Evolutionary conservation across 2,797 vertebrate species (phyloP).

Genomic region (Alosa sapidissima): DNA sequence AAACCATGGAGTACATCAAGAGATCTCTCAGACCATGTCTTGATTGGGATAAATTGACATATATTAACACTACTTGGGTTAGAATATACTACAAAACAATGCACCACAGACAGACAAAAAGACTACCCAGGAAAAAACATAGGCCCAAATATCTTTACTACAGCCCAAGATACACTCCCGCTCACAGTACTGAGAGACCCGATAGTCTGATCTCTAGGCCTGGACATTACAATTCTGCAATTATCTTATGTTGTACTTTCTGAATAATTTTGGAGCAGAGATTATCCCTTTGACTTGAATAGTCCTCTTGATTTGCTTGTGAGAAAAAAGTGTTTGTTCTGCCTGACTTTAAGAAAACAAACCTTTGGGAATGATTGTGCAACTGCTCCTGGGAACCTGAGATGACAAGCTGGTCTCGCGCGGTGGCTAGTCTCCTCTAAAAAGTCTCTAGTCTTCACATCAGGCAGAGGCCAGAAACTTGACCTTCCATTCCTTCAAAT

Average conservation of each 20-base stretch:
- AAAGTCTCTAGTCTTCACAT: background rate
- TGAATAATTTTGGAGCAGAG: background rate
- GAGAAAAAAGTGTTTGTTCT: background rate
- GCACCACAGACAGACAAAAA: too few relatives aligned
- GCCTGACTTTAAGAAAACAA: background rate
- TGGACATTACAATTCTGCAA: background rate
- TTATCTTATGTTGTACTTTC: background rate
- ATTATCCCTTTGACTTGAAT: background rate
- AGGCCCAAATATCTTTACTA: too few relatives aligned
- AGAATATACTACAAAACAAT: too few relatives aligned
- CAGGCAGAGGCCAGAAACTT: constrained; percentile 15
- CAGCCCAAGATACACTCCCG: too few relatives aligned
- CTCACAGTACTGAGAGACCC: background rate
- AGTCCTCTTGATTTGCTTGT: background rate
- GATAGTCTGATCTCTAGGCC: too few relatives aligned
- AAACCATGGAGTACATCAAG: too few relatives aligned
- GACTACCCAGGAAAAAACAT: too few relatives aligned
- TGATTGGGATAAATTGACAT: too few relatives aligned
- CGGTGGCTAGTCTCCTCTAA: background rate
- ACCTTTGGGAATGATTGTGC: background rate
- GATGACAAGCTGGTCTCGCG: background rate
- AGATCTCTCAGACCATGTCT: too few relatives aligned
- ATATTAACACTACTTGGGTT: too few relatives aligned
- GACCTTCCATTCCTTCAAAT: constrained; percentile 23
- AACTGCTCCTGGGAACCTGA: background rate